Base-by-base conservation (phyloP, 2,797 vertebrate species). In the Momotus momota region DNA sequence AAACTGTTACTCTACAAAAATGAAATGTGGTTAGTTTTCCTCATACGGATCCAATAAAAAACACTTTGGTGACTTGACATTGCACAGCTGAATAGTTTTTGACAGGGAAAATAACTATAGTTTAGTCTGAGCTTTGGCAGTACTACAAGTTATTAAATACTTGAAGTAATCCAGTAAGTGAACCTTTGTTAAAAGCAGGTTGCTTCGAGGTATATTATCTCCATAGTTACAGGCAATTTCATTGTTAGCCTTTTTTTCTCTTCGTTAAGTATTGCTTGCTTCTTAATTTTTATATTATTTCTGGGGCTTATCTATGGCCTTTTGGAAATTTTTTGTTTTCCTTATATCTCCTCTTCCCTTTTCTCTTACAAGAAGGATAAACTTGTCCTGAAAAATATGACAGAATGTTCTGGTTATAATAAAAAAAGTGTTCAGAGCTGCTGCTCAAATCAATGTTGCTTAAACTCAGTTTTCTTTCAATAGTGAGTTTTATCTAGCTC, bases 51-150 rank as follows among this genome's bases (percentile, higher is more conserved):
- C 48, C 80, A 96, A 96, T 96, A 92, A 96, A 93, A 90, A 70
- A 27, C 80, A 77, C 62, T 96, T 96, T 97, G 74, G 90, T 95
- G 93, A 92, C 81, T 96, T 95, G 92, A 96, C 79, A 90, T 90
- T 97, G 90, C 66, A 90, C 92, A 97, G 95, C 75, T 84, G 81
- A 96, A 95, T 86, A 79, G 69, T 49, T 96, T 91, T 85, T 96
- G 95, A 95, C 92, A 95, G 72, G 74, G 60, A 93, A 95, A 96
- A 94, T 94, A 93, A 79, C 84, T 82, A 45, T 14, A 87, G 89
- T 87, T 96, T 93, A 93, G 89, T 84, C 80, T 95, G 94, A 94
- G 55, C 58, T 96, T 96, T 96, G 94, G 95, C 96, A 96, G 84
- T 67, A 88, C 43, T 93, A 84, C 81, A 95, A 88, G 75, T 90